Conservation (phyloP, 2,797 vertebrate species). For the Heliangelus exortis region DNA sequence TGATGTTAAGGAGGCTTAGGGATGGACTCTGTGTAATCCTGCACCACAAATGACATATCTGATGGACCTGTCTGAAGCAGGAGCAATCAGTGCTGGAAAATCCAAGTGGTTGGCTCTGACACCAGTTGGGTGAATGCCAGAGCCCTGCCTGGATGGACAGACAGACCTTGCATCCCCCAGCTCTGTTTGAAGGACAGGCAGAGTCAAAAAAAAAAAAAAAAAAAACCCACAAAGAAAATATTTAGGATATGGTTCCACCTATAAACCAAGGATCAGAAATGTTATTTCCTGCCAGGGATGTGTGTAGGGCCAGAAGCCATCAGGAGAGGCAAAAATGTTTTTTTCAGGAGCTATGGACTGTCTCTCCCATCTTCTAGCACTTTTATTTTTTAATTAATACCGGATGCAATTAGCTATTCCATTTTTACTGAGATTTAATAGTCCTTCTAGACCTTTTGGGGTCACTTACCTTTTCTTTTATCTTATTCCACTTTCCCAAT, state of each 20-base stretch:
- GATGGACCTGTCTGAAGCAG: constrained; percentile 35
- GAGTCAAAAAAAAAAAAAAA: background rate
- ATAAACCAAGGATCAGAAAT: background rate
- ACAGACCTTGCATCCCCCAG: background rate
- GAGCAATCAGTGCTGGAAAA: constrained; percentile 39
- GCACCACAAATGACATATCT: constrained; percentile 46
- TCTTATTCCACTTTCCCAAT: background rate
- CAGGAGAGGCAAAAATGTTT: background rate
- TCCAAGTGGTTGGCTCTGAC: background rate
- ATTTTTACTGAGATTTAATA: background rate
- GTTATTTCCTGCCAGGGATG: background rate
- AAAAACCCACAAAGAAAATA: background rate
- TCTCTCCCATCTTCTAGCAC: background rate
- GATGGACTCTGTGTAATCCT: constrained; percentile 33
- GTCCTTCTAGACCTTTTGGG: background rate
- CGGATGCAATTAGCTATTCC: background rate
- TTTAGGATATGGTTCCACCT: background rate
- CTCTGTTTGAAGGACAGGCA: background rate
- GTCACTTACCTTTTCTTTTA: background rate
- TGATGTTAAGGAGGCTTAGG: constrained; percentile 61
- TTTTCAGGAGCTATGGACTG: background rate
- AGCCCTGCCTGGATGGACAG: background rate
- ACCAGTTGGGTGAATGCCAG: background rate
- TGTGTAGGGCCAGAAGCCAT: background rate
- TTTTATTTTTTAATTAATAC: background rate